phyloP scores from a whole-genome alignment of 1,140 invertebrate species.

The Bombus superbus region DNA sequence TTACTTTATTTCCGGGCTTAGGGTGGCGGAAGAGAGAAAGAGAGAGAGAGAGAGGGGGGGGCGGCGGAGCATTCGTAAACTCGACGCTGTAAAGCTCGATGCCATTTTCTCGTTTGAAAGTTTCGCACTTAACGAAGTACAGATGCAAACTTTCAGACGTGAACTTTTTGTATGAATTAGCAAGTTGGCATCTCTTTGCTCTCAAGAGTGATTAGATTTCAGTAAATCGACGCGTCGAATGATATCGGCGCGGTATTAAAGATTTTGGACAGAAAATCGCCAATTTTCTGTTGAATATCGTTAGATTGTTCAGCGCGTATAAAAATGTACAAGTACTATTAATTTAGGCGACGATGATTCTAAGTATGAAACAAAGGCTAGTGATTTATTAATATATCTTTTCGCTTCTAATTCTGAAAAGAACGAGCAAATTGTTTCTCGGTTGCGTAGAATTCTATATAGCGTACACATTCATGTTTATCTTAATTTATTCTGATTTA shows the following conservation, averaged over 20 bases:
- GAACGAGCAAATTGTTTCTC: too few relatives aligned
- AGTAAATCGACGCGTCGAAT: neutral
- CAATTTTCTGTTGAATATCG: neutral
- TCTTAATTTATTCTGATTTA: too few relatives aligned
- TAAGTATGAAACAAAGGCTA: too few relatives aligned
- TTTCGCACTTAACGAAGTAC: constrained; percentile 45
- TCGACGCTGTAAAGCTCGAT: constrained; percentile 31
- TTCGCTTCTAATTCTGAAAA: too few relatives aligned
- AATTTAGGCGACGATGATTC: too few relatives aligned
- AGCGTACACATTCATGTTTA: too few relatives aligned
- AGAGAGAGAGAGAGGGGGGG: too few relatives aligned
- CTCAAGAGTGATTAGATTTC: neutral
- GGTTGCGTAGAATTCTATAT: too few relatives aligned
- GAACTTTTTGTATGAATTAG: constrained; percentile 56
- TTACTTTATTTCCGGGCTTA: constrained; percentile 42
- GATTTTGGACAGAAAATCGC: neutral
- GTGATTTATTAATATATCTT: too few relatives aligned
- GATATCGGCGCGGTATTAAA: constrained; percentile 4
- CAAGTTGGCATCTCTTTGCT: constrained; percentile 25
- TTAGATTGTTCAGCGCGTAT: too few relatives aligned
- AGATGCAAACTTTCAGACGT: constrained; percentile 21
- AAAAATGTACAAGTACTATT: too few relatives aligned
- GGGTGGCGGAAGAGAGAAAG: neutral
- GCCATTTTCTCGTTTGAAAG: constrained; percentile 41
- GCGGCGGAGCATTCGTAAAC: constrained; percentile 18